phyloP scores from a whole-genome alignment of 2,888 invertebrate genomes.

The Tiphia femorata region DNA sequence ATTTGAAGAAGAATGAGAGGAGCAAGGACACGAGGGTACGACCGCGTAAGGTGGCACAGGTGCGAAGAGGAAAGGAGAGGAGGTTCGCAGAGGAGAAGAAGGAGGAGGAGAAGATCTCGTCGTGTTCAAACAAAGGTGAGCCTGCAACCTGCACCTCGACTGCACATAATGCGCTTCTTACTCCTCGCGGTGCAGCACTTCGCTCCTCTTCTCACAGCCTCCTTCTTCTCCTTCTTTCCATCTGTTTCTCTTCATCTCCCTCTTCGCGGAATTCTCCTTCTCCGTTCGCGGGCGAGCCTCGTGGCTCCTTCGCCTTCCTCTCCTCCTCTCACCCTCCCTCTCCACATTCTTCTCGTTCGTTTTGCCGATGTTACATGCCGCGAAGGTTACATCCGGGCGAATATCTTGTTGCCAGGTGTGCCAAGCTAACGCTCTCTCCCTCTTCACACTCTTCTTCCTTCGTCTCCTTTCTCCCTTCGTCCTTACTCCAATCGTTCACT shows the following conservation, averaged over 20 bases:
- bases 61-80: no score
- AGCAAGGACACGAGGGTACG: no score
- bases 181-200: slow-evolving; percentile 24
- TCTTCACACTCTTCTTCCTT: slow-evolving; percentile 7
- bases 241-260: slow-evolving; percentile 16
- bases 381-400: slow-evolving; percentile 47
- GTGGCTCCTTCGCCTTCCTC: slow-evolving; percentile 12
- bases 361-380: slow-evolving; percentile 41
- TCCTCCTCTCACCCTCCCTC: not conserved
- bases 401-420: slow-evolving; percentile 48
- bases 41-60: no score
- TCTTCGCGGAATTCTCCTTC: slow-evolving; percentile 14
- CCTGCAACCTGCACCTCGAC: slow-evolving; percentile 44
- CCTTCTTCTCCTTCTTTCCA: slow-evolving; percentile 36
- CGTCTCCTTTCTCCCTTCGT: not conserved
- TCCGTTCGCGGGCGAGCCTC: no score
- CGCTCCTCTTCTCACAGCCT: slow-evolving; percentile 1
- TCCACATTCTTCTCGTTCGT: slow-evolving; percentile 18
- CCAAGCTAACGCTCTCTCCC: slow-evolving; percentile 10
- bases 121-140: slow-evolving; percentile 52
- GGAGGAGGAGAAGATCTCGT: slow-evolving; percentile 30
- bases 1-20: no score
- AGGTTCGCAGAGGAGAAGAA: not conserved
- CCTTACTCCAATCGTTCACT: not conserved
- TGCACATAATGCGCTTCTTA: slow-evolving; percentile 42